Percentiles rank a stretch among this genome's conserved stretches.
Evolutionary conservation across 2,797 vertebrate genomes (phyloP).

Genomic region (Gorsachius magnificus): DNA sequence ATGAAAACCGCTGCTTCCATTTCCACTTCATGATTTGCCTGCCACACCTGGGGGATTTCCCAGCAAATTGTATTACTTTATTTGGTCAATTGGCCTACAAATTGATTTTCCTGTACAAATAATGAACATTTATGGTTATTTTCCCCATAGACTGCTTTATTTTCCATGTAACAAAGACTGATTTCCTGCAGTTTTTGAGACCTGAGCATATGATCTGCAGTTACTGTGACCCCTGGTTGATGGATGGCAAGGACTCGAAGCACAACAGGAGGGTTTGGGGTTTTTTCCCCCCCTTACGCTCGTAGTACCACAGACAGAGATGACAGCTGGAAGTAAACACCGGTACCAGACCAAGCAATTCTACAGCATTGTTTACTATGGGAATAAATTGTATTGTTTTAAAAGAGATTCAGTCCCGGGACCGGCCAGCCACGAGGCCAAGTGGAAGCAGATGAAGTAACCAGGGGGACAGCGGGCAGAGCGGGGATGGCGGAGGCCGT

Average conservation of each 20-base stretch:
- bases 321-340: neutral
- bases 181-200: constrained; percentile 64
- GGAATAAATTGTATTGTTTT: neutral
- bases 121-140: constrained; percentile 82
- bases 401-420: neutral
- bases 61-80: constrained; percentile 78
- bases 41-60: constrained; percentile 70
- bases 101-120: constrained; percentile 81
- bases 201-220: neutral
- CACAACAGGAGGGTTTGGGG: neutral
- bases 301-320: neutral
- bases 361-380: neutral
- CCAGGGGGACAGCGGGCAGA: neutral
- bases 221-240: constrained; percentile 46
- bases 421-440: neutral
- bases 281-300: neutral
- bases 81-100: constrained; percentile 78
- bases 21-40: neutral
- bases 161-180: constrained; percentile 69
- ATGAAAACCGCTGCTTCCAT: neutral
- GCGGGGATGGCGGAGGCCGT: neutral
- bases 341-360: neutral
- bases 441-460: neutral
- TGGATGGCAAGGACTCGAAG: neutral
- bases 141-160: constrained; percentile 75